Base-by-base conservation (phyloP, 2,888 invertebrate genomes). In the Octonoba sinensis region DNA sequence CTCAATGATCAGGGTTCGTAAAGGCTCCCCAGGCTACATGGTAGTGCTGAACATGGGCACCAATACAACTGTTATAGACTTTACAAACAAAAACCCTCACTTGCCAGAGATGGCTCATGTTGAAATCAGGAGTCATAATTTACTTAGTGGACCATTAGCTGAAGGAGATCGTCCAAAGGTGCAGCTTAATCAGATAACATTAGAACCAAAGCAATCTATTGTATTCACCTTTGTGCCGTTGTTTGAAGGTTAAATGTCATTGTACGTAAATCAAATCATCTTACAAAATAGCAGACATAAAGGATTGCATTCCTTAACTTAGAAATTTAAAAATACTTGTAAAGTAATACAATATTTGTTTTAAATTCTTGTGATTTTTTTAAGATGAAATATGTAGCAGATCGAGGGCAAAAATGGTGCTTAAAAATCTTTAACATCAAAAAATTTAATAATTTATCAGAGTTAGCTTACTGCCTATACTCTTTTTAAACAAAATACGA, bases 1-100 rank as follows among this genome's bases (percentile, higher is more conserved):
- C 56, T 73, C 84, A 1, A 79, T 85, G 66, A 74, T 83, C 12
- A 67, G 85, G 71, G 82, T 85, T 15, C 64, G 82, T 4, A 85
- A 84, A 54, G 84, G 83, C 8, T 69, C 83, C 15, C 84, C 85
- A 0, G 94, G 94, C 22, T 93, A 92, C 89, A 89, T 93, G 85
- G 92, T 93, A 27, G 91, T 93, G 66, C 91, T 92, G 86, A 95
- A 95, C 89, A 92, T 93, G 18, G 90, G 90, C 0, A 88, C 88
- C 13, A 87, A 88, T 46, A 87, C 87, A 3, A 89, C 89, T 12
- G 87, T 87, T 2, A 91, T 92, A 66, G 91, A 93, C 87, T 90
- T 94, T 20, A 69, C 65, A 16, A 54, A 44, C 3, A 82, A 64
- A 22, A 73, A 60, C 22, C 20, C 36, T 3, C 44, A 73, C 24